A percentile compares a stretch with the other conserved stretches of the same genome.
Conservation (phyloP, 2,797 vertebrate genomes). For the Macropodus opercularis region DNA sequence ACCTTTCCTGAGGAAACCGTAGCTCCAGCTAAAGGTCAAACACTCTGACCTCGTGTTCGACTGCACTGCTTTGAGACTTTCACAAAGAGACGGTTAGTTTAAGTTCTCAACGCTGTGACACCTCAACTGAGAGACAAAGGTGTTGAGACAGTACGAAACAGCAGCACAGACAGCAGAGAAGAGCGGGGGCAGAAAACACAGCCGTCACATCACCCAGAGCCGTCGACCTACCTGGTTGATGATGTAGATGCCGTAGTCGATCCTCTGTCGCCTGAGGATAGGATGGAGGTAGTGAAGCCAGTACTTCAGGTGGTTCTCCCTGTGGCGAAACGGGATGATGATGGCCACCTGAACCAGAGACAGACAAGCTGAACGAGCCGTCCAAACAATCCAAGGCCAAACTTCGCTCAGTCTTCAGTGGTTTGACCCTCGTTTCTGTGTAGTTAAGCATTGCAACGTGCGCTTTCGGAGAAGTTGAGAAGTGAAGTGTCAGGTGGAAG, state of each 20-base stretch:
- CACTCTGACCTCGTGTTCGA: not conserved
- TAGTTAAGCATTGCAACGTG: not conserved
- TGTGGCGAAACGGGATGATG: constrained; percentile 97
- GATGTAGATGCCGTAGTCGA: constrained; percentile 96
- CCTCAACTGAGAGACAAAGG: too few species aligned
- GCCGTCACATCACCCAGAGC: not conserved
- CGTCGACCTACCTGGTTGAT: constrained; percentile 90
- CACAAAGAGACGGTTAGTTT: not conserved
- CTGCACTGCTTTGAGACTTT: too few species aligned
- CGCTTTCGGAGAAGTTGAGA: constrained; percentile 1
- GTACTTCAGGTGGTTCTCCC: constrained; percentile 97
- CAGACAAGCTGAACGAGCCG: too few species aligned
- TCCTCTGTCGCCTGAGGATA: constrained; percentile 94
- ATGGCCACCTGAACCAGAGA: constrained; percentile 97
- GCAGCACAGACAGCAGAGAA: constrained; percentile 39
- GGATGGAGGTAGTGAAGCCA: constrained; percentile 99
- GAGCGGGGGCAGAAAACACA: constrained; percentile 48
- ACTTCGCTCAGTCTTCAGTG: too few species aligned
- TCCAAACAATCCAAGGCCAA: constrained; percentile 44
- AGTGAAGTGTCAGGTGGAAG: constrained; percentile 4
- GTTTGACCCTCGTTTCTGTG: constrained; percentile 32
- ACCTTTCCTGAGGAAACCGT: too few species aligned
- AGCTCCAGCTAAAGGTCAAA: not conserved
- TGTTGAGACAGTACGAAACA: constrained; percentile 21
- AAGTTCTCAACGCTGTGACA: not conserved